phyloP scores from a whole-genome alignment of 1,140 invertebrate genomes.

The Trachymyrmex septentrionalis region DNA sequence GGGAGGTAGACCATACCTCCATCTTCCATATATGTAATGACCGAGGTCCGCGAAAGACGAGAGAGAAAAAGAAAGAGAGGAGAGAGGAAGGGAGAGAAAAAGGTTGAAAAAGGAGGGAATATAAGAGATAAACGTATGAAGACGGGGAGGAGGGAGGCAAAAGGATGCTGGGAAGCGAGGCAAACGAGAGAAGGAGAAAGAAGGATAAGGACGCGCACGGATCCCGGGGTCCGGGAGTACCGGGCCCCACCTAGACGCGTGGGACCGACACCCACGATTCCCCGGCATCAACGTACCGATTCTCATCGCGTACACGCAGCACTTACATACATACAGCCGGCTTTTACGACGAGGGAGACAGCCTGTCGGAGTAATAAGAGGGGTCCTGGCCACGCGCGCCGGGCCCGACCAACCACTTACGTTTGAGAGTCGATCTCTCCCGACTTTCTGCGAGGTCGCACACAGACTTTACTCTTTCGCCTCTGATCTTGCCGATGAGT shows the following conservation, averaged over 20 bases:
- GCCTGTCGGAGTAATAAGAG: slow-evolving; percentile 78
- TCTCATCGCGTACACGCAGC: slow-evolving; percentile 75
- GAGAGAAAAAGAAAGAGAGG: slow-evolving; percentile 11
- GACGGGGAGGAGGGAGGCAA: slow-evolving; percentile 49
- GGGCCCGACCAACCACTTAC: slow-evolving; percentile 75
- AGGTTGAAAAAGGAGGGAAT: slow-evolving; percentile 45
- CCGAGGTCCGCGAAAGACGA: slow-evolving; percentile 61
- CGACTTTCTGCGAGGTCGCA: slow-evolving; percentile 49
- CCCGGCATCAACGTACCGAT: slow-evolving; percentile 76
- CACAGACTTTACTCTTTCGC: slow-evolving; percentile 65
- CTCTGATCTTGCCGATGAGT: slow-evolving; percentile 75
- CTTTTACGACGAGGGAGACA: slow-evolving; percentile 78
- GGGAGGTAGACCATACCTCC: slow-evolving; percentile 73
- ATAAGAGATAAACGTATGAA: slow-evolving; percentile 34
- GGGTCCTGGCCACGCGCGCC: slow-evolving; percentile 81
- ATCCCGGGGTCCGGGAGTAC: slow-evolving; percentile 70
- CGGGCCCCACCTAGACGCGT: slow-evolving; percentile 81
- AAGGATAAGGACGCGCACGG: slow-evolving; percentile 65
- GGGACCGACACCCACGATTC: slow-evolving; percentile 83
- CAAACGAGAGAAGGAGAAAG: slow-evolving; percentile 46
- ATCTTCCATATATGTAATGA: slow-evolving; percentile 82
- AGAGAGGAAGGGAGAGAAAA: background rate
- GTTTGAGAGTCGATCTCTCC: slow-evolving; percentile 65
- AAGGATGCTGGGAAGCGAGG: slow-evolving; percentile 45
- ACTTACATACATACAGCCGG: slow-evolving; percentile 74